Percentiles rank a stretch among this genome's conserved stretches.
Evolutionary conservation across 2,797 vertebrate species (phyloP).

Genomic region (Lophotriccus pileatus): DNA sequence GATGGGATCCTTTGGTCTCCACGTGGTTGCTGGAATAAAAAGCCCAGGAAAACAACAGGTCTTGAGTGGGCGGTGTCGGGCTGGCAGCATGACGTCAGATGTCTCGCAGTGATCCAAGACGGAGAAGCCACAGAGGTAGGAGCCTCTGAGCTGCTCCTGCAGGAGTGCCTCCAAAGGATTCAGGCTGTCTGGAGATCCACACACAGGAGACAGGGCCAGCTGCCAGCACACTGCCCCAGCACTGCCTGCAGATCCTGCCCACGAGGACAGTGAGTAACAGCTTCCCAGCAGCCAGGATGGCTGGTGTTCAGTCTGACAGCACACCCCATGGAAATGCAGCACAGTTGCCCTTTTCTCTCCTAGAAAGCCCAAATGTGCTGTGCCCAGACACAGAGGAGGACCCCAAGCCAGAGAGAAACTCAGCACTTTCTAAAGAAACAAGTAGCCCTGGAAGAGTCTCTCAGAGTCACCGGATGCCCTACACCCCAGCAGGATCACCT

Average conservation of each 20-base stretch:
- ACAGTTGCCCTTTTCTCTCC: neutral
- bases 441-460: neutral
- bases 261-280: neutral
- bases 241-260: neutral
- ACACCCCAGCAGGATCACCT: neutral
- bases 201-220: neutral
- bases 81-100: neutral
- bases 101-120: neutral
- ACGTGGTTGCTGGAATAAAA: neutral
- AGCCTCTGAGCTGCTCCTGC: neutral
- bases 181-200: neutral
- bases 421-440: neutral
- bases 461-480: neutral
- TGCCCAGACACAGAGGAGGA: neutral
- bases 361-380: neutral
- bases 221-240: neutral
- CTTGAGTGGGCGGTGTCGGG: accelerated
- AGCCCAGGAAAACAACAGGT: neutral
- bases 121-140: neutral
- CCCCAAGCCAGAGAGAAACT: neutral
- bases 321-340: neutral
- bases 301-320: neutral
- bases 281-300: neutral
- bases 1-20: neutral
- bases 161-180: neutral